These are phyloP conservation scores for Ispidina picta DNA, from an alignment of 2,797 vertebrate genomes.

Conservation along the genomic window DNA sequence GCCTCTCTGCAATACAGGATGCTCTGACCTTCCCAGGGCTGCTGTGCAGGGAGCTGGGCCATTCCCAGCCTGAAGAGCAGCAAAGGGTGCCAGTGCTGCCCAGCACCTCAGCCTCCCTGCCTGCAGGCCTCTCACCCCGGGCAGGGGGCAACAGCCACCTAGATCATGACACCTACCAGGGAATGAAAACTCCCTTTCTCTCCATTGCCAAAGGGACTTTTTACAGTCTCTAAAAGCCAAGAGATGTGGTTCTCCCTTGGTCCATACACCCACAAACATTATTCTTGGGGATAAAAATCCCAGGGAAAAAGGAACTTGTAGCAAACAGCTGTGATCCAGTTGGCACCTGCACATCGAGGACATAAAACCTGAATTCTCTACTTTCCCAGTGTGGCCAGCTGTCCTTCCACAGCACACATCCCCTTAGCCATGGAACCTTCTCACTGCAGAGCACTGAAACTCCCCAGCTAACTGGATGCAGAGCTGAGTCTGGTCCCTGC, in stretches of 20 bases:
- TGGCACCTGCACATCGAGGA: neutral
- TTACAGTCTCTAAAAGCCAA: neutral
- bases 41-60: neutral
- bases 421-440: neutral
- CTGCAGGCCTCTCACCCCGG: neutral
- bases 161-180: neutral
- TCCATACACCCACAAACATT: neutral
- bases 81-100: neutral
- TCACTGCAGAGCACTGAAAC: neutral
- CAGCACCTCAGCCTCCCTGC: neutral
- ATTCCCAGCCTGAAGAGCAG: neutral
- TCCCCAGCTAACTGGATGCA: constrained; percentile 17
- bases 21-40: neutral
- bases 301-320: neutral
- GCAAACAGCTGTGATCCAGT: neutral
- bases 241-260: neutral
- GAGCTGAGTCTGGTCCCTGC: constrained; percentile 6
- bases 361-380: neutral
- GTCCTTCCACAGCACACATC: neutral
- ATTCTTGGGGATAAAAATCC: neutral
- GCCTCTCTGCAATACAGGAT: neutral
- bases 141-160: neutral
- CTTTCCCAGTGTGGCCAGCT: neutral
- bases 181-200: neutral
- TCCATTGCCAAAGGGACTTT: neutral